These are phyloP conservation scores for Ctenoplectra terminalis DNA, from an alignment of 1,140 invertebrate species.

Conservation along the genomic window DNA sequence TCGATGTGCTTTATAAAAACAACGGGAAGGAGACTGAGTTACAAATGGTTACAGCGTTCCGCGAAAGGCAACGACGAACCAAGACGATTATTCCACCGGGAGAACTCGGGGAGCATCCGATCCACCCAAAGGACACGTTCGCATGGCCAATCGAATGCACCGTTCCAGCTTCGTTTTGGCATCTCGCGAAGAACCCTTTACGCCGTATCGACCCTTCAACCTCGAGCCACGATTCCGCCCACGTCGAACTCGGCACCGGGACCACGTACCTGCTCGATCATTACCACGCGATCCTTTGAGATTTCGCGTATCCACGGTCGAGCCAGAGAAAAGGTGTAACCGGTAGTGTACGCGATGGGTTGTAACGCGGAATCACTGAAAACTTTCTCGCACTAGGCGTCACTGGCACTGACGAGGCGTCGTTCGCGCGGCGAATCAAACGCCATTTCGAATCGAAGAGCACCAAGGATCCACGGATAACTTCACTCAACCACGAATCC, in stretches of 20 bases:
- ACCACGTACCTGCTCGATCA: conserved; percentile 30
- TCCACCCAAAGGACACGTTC: background rate
- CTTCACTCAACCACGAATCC: background rate
- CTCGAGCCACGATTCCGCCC: conserved; percentile 59
- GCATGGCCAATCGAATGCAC: conserved; percentile 17
- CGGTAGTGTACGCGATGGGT: background rate
- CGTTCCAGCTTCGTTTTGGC: conserved; percentile 54
- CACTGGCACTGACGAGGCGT: conserved; percentile 45
- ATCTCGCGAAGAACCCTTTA: conserved; percentile 46
- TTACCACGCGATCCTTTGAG: background rate
- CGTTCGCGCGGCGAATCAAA: conserved; percentile 45
- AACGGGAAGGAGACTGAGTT: background rate
- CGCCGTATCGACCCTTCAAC: conserved; percentile 61
- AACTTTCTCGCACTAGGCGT: conserved; percentile 60
- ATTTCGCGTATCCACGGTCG: background rate
- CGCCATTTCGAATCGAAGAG: conserved; percentile 28
- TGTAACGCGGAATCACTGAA: conserved; percentile 8
- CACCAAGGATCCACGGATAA: background rate
- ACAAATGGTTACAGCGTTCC: background rate
- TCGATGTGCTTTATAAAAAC: background rate
- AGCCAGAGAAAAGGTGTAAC: conserved; percentile 6
- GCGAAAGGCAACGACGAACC: no score
- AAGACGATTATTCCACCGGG: background rate
- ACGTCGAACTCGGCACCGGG: conserved; percentile 40
- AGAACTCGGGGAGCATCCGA: background rate